Base-by-base conservation (phyloP, 2,888 invertebrate species). In the Clostera curtula region DNA sequence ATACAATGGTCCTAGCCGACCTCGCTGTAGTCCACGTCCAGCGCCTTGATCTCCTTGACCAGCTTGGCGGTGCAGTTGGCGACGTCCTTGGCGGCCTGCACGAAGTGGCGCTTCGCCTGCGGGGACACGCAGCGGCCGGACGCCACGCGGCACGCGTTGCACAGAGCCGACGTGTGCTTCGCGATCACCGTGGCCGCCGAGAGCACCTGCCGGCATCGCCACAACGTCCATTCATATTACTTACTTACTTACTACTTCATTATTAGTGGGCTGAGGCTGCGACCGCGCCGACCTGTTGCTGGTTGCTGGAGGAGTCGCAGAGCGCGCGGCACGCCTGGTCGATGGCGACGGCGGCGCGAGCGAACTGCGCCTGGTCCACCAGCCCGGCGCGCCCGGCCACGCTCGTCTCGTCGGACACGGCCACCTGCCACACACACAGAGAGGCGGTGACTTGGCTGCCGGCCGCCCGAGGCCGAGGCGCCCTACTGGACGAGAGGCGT, bases 11-110 rank as follows among this genome's bases (percentile, higher is more conserved):
- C 5, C 2, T 26, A 43, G 19, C n/a, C 4, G n/a, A 76, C 82
- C 63, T 93, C 91, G 7, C 90, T 91, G 50, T 95, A 96, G 55
- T 95, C 92, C 14, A 89, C 87, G 69, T 98, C 97, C 15, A 93
- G 70, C 0, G 89, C 91, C 82, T 98, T 98, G 54, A 98, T 97
- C 67, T 96, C 94, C 69, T 94, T 95, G 10, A 99, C 98, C 10
- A 99, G 87, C 40, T 90, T 90, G 0, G 97, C 95, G 1, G 99
- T 99, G 9, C 95, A 95, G 72, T 95, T 95, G 25, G 98, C 98
- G 2, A 99, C 96, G 57, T 98, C 97, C 69, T 97, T 97, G 28
- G 98, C 98, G 41, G 96, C 93, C 65, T 98, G 96, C 28, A 99
- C 97, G 72, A 99, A 98, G 72, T 97, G 97, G 15, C 97, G 83